Conservation (phyloP, 2,113 vertebrate species). For the Stegastes partitus region DNA sequence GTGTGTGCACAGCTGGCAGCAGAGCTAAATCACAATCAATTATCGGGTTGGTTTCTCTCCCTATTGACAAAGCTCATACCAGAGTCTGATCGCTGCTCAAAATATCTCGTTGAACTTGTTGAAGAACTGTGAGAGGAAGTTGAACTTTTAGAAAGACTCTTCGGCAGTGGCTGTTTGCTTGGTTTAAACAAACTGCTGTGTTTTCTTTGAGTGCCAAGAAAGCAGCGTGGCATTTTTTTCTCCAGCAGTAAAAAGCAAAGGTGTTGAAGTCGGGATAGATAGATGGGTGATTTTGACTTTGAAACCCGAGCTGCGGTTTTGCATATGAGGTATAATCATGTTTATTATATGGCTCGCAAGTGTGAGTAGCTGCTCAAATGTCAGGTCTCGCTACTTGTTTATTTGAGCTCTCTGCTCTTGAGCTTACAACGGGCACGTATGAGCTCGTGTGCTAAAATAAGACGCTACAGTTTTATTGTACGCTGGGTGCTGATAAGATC, state of each 20-base stretch:
- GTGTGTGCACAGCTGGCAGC: conserved; percentile 68
- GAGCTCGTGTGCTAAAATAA: background rate
- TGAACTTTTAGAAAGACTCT: background rate
- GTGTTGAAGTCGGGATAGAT: no score
- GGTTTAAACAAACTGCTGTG: background rate
- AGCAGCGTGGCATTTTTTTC: no score
- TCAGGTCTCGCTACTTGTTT: background rate
- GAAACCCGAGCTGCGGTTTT: no score
- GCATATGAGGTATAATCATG: no score
- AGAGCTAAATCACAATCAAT: conserved; percentile 58
- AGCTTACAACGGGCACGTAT: background rate
- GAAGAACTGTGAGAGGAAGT: conserved; percentile 1
- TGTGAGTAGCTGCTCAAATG: no score
- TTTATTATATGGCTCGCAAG: no score
- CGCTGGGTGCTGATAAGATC: background rate
- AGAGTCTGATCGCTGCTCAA: conserved; percentile 16
- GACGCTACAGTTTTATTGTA: background rate
- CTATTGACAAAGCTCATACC: conserved; percentile 17
- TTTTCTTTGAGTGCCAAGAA: no score
- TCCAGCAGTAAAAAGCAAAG: no score
- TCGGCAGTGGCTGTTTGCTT: background rate
- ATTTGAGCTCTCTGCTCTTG: background rate
- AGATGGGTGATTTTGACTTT: no score
- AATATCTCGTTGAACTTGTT: conserved; percentile 6
- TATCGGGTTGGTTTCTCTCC: conserved; percentile 45